Conservation (phyloP, 2,888 invertebrate species). For the Caenorhabditis wallacei region DNA sequence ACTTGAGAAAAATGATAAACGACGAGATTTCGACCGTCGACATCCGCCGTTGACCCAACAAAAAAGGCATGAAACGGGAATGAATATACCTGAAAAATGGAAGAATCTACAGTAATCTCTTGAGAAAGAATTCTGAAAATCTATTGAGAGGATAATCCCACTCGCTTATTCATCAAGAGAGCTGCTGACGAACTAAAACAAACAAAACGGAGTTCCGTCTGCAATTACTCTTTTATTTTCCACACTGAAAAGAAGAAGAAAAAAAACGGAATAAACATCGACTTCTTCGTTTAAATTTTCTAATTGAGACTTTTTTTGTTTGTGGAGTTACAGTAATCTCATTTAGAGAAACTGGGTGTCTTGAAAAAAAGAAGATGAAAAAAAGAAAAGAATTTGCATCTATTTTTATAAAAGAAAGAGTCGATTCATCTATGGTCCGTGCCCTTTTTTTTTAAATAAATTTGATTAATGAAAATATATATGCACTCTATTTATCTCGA, state of each 20-base stretch:
- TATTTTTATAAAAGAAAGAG: constrained; percentile 6
- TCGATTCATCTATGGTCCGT: constrained; percentile 36
- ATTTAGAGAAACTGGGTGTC: not conserved
- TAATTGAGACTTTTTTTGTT: constrained; percentile 35
- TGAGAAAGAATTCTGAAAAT: too few relatives aligned
- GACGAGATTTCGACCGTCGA: constrained; percentile 37
- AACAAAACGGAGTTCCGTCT: constrained; percentile 46
- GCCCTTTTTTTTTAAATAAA: constrained; percentile 36
- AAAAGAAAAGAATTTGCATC: not conserved
- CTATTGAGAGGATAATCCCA: too few relatives aligned
- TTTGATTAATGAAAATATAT: constrained; percentile 19
- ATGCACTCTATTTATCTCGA: constrained; percentile 2
- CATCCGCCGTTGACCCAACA: constrained; percentile 58
- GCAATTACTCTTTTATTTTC: constrained; percentile 40
- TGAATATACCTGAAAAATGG: constrained; percentile 53
- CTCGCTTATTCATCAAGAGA: too few relatives aligned
- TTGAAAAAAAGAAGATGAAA: not conserved
- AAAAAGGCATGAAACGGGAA: constrained; percentile 59
- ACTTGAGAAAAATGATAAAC: constrained; percentile 22
- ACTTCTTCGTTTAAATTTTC: constrained; percentile 28
- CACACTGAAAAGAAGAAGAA: constrained; percentile 8
- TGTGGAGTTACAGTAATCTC: constrained; percentile 33
- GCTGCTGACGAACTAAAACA: constrained; percentile 53
- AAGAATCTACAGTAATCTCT: too few relatives aligned
- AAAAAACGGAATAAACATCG: constrained; percentile 28